phyloP scores from a whole-genome alignment of 2,113 vertebrate species.

The Podocnemis expansa region DNA sequence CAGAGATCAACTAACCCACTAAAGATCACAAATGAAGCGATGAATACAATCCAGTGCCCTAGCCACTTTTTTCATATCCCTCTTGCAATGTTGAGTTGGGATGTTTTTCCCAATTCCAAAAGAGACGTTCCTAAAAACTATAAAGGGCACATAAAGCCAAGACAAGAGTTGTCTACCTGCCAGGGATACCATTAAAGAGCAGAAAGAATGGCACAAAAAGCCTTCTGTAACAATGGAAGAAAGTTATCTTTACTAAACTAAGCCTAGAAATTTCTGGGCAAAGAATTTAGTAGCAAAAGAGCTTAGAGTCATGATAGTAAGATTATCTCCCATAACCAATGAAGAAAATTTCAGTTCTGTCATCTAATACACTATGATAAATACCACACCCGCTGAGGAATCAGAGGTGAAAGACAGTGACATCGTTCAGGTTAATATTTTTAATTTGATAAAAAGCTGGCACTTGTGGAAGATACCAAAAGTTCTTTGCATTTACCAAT shows the following conservation, averaged over 20 bases:
- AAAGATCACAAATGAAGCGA: neutral
- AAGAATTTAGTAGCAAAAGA: neutral
- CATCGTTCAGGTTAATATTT: neutral
- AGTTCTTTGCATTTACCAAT: neutral
- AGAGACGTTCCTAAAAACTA: neutral
- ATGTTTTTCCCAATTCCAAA: neutral
- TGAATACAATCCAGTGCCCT: neutral
- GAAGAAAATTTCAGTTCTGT: neutral
- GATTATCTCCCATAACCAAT: neutral
- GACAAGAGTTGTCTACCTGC: neutral
- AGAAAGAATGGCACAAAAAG: neutral
- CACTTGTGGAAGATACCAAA: neutral
- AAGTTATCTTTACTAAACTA: neutral
- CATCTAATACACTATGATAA: neutral
- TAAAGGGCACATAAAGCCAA: neutral
- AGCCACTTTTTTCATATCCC: neutral
- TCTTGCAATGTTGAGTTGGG: neutral
- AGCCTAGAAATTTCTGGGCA: neutral
- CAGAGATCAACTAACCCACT: neutral
- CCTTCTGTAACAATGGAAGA: neutral
- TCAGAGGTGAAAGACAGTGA: neutral
- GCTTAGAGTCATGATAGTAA: neutral
- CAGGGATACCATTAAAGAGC: neutral
- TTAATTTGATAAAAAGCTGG: neutral
- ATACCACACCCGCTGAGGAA: neutral